phyloP scores from a whole-genome alignment of 30 jellyfish, hydroid and myxozoan genomes.

The Hydractinia echinata region DNA sequence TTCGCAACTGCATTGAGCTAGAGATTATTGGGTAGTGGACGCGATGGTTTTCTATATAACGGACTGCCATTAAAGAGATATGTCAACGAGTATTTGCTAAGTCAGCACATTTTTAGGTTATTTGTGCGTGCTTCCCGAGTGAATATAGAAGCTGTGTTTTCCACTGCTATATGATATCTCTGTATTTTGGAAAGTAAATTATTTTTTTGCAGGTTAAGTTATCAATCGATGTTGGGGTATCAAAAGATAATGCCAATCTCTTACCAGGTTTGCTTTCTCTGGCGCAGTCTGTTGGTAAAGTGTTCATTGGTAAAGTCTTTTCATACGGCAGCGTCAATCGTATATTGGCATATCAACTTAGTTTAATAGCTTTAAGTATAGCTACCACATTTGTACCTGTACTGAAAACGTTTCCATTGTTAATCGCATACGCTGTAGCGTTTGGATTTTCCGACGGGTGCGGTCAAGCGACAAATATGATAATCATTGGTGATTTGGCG shows the following conservation, averaged over 20 bases:
- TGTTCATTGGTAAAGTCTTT: conserved; percentile 70
- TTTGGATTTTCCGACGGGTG: conserved; percentile 84
- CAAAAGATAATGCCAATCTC: conserved; percentile 53
- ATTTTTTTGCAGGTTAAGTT: conserved; percentile 49
- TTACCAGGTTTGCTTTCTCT: conserved; percentile 79
- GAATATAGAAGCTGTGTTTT: no score
- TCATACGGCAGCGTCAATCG: conserved; percentile 55
- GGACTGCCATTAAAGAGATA: background rate
- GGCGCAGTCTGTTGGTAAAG: conserved; percentile 73
- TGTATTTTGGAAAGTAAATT: no score
- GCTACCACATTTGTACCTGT: conserved; percentile 80
- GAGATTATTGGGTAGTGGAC: no score
- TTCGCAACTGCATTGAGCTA: no score
- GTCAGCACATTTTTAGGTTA: no score
- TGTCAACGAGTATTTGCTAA: no score
- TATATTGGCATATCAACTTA: conserved; percentile 55
- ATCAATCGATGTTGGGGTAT: conserved; percentile 61
- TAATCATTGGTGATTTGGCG: conserved; percentile 79
- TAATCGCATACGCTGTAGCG: conserved; percentile 61
- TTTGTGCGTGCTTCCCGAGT: no score
- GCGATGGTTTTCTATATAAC: no score
- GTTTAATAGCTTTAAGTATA: conserved; percentile 64
- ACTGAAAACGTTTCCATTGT: conserved; percentile 36
- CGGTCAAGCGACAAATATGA: conserved; percentile 58
- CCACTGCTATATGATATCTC: no score